Conservation (phyloP, 2,113 vertebrate species). For the Pogonocichla stellata region DNA sequence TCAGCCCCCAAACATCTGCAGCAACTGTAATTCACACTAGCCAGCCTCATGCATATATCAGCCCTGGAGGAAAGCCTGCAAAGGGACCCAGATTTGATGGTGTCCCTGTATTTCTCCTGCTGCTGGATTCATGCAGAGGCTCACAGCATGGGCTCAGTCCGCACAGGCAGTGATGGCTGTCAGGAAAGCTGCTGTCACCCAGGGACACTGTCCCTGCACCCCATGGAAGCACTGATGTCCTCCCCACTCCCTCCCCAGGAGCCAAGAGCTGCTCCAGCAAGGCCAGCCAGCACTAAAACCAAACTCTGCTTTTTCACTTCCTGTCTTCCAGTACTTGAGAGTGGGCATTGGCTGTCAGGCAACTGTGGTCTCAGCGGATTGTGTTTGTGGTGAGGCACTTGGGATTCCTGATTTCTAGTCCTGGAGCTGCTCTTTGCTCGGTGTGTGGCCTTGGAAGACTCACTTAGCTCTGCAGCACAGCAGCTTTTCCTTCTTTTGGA, state of each 20-base stretch:
- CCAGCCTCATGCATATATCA: background rate
- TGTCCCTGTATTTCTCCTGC: background rate
- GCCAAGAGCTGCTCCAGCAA: background rate
- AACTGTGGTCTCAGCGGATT: background rate
- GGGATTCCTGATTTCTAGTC: background rate
- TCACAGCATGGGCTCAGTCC: accelerated
- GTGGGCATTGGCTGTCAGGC: conserved; percentile 45
- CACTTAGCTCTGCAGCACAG: background rate
- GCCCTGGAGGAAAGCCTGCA: background rate
- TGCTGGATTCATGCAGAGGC: accelerated
- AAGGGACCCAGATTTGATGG: background rate
- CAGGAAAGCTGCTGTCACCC: background rate
- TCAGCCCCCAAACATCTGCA: background rate
- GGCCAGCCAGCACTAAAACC: background rate
- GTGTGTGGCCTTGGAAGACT: conserved; percentile 57
- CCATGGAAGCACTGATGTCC: background rate
- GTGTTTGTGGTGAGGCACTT: conserved; percentile 16
- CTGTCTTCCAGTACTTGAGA: background rate
- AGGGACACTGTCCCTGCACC: background rate
- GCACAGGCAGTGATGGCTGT: background rate
- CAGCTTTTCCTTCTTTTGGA: background rate
- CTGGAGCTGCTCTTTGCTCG: background rate
- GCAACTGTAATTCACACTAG: background rate
- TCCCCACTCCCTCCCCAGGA: background rate
- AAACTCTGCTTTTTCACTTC: background rate